Conservation (phyloP, 2,888 invertebrate genomes). For the Morpho achilles region DNA sequence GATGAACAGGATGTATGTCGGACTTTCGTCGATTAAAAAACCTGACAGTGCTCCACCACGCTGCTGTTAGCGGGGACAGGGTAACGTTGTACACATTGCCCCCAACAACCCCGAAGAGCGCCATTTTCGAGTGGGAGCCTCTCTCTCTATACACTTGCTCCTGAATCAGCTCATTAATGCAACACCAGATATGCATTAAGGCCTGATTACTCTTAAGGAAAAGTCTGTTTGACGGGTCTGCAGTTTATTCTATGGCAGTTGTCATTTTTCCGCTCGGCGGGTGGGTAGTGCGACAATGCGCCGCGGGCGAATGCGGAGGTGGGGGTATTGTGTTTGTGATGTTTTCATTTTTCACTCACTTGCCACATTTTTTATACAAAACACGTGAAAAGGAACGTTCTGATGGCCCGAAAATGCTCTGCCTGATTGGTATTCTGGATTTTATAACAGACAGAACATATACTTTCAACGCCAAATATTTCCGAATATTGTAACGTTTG, state of each 20-base stretch:
- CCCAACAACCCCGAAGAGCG: too few species aligned
- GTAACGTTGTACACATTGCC: too few species aligned
- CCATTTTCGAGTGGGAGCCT: too few species aligned
- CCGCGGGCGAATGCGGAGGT: constrained; percentile 31
- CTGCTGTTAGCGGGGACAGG: too few species aligned
- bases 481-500: not conserved
- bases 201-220: too few species aligned
- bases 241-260: constrained; percentile 42
- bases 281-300: constrained; percentile 48
- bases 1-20: too few species aligned
- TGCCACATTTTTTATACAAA: constrained; percentile 44
- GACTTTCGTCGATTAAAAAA: too few species aligned
- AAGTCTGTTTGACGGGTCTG: constrained; percentile 8
- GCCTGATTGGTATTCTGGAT: constrained; percentile 22
- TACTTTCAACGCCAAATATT: not conserved
- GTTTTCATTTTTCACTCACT: constrained; percentile 72
- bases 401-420: constrained; percentile 31
- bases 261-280: constrained; percentile 58
- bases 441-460: constrained; percentile 15
- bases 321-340: constrained; percentile 50
- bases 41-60: too few species aligned
- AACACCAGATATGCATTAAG: too few species aligned
- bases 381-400: constrained; percentile 41
- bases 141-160: too few species aligned
- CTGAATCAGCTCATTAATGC: too few species aligned